phyloP scores from a whole-genome alignment of 2,113 vertebrate genomes.

The Danio rerio region GRCz12tu NC_133183.1:52475001-52475500 shows the following conservation, averaged over 20 bases:
- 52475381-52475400: conserved; percentile 6
- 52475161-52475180: conserved; percentile 27
- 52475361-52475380: conserved; percentile 1
- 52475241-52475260: conserved; percentile 38
- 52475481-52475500: not conserved
- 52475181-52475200: conserved; percentile 48
- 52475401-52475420: not conserved
- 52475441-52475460: not conserved
- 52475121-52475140: not conserved
- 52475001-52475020: too few species aligned
- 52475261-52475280: conserved; percentile 36
- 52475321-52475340: not conserved
- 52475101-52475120: not conserved
- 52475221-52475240: conserved; percentile 29
- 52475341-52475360: not conserved
- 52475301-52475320: not conserved
- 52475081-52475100: too few species aligned
- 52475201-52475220: conserved; percentile 58
- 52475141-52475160: not conserved
- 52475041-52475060: too few species aligned
- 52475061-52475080: too few species aligned
- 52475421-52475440: not conserved
- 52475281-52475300: conserved; percentile 33
- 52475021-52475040: too few species aligned
- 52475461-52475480: not conserved